phyloP scores from a whole-genome alignment of 2,113 vertebrate genomes.

The Budorcas taxicolor region DNA sequence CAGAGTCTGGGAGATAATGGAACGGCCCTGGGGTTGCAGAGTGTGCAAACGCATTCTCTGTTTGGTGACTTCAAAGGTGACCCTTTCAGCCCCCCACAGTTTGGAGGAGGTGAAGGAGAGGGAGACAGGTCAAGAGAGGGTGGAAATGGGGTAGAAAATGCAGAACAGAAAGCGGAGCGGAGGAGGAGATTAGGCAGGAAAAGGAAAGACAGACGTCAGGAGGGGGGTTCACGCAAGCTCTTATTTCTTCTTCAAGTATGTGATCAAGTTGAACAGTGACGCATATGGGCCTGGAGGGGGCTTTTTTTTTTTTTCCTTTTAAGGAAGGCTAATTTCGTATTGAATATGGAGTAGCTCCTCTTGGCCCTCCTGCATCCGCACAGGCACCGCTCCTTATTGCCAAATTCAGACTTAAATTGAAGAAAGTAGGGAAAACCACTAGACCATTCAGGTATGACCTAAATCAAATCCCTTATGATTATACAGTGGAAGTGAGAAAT shows the following conservation, averaged over 20 bases:
- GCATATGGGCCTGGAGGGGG: too few relatives aligned
- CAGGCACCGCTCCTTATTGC: too few relatives aligned
- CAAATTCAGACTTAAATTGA: too few relatives aligned
- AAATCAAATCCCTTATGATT: too few relatives aligned
- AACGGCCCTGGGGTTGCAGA: too few relatives aligned
- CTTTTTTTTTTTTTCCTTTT: not conserved
- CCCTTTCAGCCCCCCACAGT: not conserved
- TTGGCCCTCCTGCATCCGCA: rapidly evolving
- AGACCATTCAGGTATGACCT: too few relatives aligned
- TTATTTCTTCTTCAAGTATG: not conserved
- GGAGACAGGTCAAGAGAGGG: not conserved
- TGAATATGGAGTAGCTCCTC: too few relatives aligned
- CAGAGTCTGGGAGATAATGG: too few relatives aligned
- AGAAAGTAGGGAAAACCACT: too few relatives aligned
- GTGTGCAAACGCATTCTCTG: too few relatives aligned
- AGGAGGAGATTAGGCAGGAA: not conserved
- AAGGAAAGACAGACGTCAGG: not conserved
- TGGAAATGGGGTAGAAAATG: rapidly evolving
- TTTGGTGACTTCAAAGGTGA: not conserved
- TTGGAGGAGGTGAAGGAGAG: not conserved
- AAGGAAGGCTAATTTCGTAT: not conserved
- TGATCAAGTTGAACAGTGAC: not conserved
- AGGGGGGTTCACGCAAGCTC: not conserved
- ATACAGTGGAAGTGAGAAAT: too few relatives aligned
- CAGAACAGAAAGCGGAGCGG: not conserved